Conservation (phyloP, 2,888 invertebrate species). For the Drosophila percnosoma region DNA sequence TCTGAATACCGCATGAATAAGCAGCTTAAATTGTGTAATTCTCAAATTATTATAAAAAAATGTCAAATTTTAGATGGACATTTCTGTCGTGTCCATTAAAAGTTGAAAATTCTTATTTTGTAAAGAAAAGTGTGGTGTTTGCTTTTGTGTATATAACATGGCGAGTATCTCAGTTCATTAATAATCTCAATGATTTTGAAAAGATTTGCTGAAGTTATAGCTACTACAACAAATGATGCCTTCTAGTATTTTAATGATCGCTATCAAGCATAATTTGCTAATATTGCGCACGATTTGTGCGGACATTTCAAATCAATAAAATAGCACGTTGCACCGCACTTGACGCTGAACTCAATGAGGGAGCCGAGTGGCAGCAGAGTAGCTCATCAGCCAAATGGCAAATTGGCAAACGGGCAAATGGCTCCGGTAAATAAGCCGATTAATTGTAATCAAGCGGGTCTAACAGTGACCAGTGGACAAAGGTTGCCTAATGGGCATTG, state of each 20-base stretch:
- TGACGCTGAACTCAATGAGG: conserved; percentile 11
- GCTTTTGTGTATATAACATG: not conserved
- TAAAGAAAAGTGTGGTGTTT: not conserved
- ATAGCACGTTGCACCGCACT: conserved; percentile 48
- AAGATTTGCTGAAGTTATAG: not conserved
- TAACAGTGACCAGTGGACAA: conserved; percentile 34
- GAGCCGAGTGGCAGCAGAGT: conserved; percentile 11
- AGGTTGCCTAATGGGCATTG: conserved; percentile 43
- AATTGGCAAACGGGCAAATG: conserved; percentile 27
- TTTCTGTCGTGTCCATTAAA: not conserved
- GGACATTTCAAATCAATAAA: conserved; percentile 73
- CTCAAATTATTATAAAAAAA: not conserved
- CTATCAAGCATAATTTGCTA: conserved; percentile 4
- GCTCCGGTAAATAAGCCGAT: conserved; percentile 74
- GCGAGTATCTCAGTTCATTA: not conserved
- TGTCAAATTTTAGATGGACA: not conserved
- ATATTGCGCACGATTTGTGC: conserved; percentile 38
- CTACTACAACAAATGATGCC: not conserved
- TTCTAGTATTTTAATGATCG: not conserved
- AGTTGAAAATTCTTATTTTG: not conserved
- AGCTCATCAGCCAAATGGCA: conserved; percentile 49
- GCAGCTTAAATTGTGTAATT: not conserved
- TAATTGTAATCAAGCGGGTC: conserved; percentile 78
- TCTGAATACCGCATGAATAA: not conserved
- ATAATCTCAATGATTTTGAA: not conserved